A percentile compares a stretch with the other conserved stretches of the same genome.
These are phyloP conservation scores for Apostichopus japonicus DNA, from an alignment of 35 echinoderm and acorn worm genomes.

Conservation along the genomic window DNA sequence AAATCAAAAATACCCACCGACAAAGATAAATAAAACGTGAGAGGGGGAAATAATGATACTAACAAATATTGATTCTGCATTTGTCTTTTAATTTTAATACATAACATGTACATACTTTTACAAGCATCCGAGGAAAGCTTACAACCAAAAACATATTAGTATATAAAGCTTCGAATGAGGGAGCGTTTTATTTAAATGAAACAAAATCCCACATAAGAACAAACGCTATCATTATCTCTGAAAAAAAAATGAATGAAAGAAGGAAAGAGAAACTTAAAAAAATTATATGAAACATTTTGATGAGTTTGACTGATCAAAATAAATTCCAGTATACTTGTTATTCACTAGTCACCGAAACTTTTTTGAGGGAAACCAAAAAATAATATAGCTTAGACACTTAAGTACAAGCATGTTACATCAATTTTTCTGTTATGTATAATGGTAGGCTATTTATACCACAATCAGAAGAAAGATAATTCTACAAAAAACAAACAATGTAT, in stretches of 20 bases:
- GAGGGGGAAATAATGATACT: not conserved
- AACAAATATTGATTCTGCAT: not conserved
- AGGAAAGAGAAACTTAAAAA: slow-evolving; percentile 15
- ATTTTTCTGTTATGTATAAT: not conserved
- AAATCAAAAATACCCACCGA: not conserved
- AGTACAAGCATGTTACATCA: slow-evolving; percentile 39
- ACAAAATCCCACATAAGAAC: slow-evolving; percentile 7
- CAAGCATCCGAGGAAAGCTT: not conserved
- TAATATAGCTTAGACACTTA: slow-evolving; percentile 26
- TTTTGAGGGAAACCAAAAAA: not conserved
- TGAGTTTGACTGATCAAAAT: slow-evolving; percentile 38
- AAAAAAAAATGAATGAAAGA: not conserved
- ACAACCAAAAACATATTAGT: slow-evolving; percentile 39
- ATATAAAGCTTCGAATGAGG: slow-evolving; percentile 41
- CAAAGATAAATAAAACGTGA: not conserved
- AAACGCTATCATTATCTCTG: not conserved
- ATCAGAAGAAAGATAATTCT: not conserved
- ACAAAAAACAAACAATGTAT: not conserved
- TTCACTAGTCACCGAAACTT: slow-evolving; percentile 24
- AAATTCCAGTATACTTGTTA: not conserved
- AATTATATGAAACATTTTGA: slow-evolving; percentile 3
- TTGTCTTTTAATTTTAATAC: slow-evolving; percentile 25
- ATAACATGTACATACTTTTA: slow-evolving; percentile 49
- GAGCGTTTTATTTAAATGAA: slow-evolving; percentile 11
- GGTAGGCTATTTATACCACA: not conserved